phyloP scores from a whole-genome alignment of 2,797 vertebrate species.

The Acanthurus leucopareius region DNA sequence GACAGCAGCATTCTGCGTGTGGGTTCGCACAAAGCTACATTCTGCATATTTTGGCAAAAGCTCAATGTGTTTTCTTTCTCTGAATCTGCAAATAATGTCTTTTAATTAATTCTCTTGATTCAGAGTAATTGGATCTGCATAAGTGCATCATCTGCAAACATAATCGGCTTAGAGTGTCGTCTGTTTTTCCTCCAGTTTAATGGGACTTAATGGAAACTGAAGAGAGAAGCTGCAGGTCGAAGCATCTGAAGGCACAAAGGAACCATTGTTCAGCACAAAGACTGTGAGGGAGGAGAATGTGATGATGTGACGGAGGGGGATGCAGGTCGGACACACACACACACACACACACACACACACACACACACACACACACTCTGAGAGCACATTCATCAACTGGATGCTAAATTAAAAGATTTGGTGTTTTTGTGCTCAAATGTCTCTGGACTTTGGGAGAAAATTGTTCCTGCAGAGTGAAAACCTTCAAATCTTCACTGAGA shows the following conservation, averaged over 20 bases:
- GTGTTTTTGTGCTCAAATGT: conserved; percentile 24
- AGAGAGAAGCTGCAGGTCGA: conserved; percentile 59
- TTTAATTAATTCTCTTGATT: conserved; percentile 73
- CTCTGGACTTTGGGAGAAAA: conserved; percentile 30
- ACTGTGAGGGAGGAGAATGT: conserved; percentile 59
- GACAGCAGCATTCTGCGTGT: background rate
- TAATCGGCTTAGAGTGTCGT: conserved; percentile 68
- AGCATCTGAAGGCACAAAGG: conserved; percentile 67
- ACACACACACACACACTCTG: conserved; percentile 3
- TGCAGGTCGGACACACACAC: conserved; percentile 19
- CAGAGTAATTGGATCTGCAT: conserved; percentile 73
- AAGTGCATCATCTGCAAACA: conserved; percentile 74
- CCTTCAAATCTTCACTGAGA: too few relatives aligned
- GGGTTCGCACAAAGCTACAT: conserved; percentile 40
- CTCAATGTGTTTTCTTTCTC: conserved; percentile 7
- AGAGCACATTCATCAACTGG: conserved; percentile 48
- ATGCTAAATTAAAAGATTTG: conserved; percentile 14
- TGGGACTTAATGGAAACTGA: conserved; percentile 57
- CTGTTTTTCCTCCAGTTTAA: conserved; percentile 62
- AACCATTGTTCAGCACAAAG: conserved; percentile 64
- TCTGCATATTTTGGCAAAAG: conserved; percentile 37
- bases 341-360: conserved; percentile 28
- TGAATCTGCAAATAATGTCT: conserved; percentile 55
- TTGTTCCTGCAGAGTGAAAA: background rate
- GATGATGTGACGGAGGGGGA: conserved; percentile 44